Evolutionary conservation across 2,888 invertebrate species (phyloP), one percentile per base, ranked within the genome.

Genomic region (Prenolepis imparis): DNA sequence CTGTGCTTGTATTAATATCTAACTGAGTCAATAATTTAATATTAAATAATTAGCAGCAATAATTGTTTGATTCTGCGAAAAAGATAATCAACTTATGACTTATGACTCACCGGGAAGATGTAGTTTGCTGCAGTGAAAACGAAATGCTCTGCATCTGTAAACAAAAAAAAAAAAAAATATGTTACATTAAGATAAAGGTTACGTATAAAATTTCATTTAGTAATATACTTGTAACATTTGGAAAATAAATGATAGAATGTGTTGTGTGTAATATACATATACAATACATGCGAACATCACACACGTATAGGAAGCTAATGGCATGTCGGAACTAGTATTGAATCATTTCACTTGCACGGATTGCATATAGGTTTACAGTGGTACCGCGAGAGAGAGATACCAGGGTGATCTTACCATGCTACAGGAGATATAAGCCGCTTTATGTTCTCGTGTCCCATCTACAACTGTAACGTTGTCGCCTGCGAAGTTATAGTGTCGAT

Each of bases 261-360:
- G 36, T 28, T 28, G 4, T 52, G 6, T n/a, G 18, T n/a, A 52
- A 52, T n/a, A n/a, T 8, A 6, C 2, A 8, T n/a, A 52, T n/a
- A 41, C 3, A 18, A 52, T 52, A 6, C n/a, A 52, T 52, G 21
- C 2, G 21, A 61, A 52, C n/a, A n/a, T 24, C 24, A 44, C 21
- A 36, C 61, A 41, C 28, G 82, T 44, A 15, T 55, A 80, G 64
- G 18, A 8, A 55, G 63, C 18, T 86, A 88, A 84, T 84, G 74
- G 83, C 67, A 74, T 81, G 84, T 57, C 78, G 72, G 84, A 41
- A 67, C 77, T 48, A 68, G 77, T 67, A 64, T 82, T 39, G 63
- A 86, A 74, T 90, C 82, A 86, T 86, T 88, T 78, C 84, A 89
- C 88, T 89, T 84, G 85, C 73, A 64, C 75, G 80, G 80, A 80